Conservation (phyloP, 1,140 invertebrate species). For the Rhysida immarginata region DNA sequence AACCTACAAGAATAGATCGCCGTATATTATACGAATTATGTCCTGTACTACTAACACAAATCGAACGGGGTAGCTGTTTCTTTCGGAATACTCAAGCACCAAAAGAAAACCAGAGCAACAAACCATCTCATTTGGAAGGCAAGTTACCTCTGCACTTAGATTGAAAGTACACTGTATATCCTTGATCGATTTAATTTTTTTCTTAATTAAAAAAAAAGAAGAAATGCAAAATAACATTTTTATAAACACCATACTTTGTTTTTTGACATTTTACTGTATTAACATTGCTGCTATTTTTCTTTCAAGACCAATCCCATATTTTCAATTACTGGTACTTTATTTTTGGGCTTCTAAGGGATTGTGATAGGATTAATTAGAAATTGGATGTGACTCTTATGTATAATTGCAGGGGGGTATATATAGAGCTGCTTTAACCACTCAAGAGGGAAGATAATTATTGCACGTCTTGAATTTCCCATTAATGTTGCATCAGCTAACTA, state of each 20-base stretch:
- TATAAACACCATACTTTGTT: background rate
- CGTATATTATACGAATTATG: background rate
- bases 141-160: too few relatives aligned
- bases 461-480: background rate
- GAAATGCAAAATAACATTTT: background rate
- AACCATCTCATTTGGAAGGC: constrained; percentile 7
- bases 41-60: background rate
- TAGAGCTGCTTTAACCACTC: background rate
- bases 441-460: background rate
- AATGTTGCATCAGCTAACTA: background rate
- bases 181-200: background rate
- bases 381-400: background rate
- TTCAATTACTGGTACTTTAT: background rate
- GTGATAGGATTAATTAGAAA: background rate
- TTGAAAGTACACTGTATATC: too few relatives aligned
- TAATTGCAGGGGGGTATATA: background rate
- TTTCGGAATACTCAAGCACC: background rate
- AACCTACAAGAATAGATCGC: too few relatives aligned
- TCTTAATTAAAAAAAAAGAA: background rate
- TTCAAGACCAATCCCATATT: background rate
- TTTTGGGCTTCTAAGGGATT: background rate
- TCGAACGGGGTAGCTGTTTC: background rate
- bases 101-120: background rate
- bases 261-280: background rate
- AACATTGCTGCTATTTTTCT: background rate